Percentiles rank a stretch among this genome's conserved stretches.
Evolutionary conservation across 35 echinoderm and acorn worm genomes (phyloP).

Genomic region (Chiridota heheva): DNA sequence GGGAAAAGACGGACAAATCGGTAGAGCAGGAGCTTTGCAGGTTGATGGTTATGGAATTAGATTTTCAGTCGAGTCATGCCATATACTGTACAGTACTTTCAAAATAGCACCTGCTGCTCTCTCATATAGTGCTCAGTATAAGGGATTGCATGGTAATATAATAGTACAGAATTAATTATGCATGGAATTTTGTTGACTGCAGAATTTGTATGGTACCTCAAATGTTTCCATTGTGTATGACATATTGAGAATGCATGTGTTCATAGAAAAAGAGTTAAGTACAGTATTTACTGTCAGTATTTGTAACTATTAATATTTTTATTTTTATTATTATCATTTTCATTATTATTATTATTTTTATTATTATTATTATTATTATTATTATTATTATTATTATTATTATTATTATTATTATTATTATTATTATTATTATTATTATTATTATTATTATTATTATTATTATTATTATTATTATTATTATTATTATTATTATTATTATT

Average conservation of each 20-base stretch:
- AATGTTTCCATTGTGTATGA: no score
- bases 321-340: not conserved
- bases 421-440: not conserved
- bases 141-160: no score
- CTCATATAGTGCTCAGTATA: no score
- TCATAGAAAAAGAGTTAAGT: no score
- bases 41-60: not conserved
- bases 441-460: not conserved
- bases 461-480: not conserved
- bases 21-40: not conserved
- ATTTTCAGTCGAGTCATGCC: not conserved
- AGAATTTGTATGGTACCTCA: no score
- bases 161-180: no score
- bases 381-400: not conserved
- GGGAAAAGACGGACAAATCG: not conserved
- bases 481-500: not conserved
- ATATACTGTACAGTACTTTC: not conserved
- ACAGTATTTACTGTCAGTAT: no score
- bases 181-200: no score
- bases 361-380: not conserved
- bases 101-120: no score
- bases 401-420: not conserved
- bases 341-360: not conserved
- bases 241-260: no score
- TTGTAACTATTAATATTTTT: not conserved